Percentiles rank a stretch among this genome's conserved stretches.
Evolutionary conservation across 2,113 vertebrate genomes (phyloP).

Genomic region (Philantomba maxwellii): DNA sequence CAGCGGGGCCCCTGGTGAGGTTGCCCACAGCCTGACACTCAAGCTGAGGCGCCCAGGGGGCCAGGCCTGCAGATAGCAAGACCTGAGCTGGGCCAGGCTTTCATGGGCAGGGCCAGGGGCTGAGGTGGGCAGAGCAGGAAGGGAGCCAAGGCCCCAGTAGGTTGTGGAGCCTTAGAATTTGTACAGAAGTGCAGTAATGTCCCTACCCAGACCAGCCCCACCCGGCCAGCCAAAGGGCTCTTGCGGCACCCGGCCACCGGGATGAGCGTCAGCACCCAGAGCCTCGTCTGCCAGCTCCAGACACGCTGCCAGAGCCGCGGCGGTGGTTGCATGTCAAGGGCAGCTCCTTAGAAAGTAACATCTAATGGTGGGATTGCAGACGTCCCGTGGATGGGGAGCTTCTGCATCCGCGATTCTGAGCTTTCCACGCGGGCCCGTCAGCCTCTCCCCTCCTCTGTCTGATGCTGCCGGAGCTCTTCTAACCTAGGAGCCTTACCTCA

Average conservation of each 20-base stretch:
- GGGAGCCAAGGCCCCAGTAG: accelerated
- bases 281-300: accelerated
- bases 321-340: accelerated
- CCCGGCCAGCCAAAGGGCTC: accelerated
- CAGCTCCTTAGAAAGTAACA: background rate
- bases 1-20: background rate
- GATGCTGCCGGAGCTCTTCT: accelerated
- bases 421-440: accelerated
- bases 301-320: accelerated
- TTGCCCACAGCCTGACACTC: background rate
- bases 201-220: too few relatives aligned
- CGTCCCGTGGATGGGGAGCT: accelerated
- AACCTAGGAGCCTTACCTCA: too few relatives aligned
- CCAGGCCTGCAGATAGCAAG: background rate
- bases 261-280: background rate
- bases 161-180: background rate
- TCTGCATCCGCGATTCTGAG: accelerated
- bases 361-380: background rate
- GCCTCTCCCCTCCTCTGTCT: accelerated
- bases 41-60: background rate
- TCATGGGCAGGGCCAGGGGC: accelerated
- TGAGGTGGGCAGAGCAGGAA: accelerated
- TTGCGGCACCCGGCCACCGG: accelerated
- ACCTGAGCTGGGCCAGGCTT: background rate
- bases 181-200: background rate